Base-by-base conservation (phyloP, 2,888 invertebrate species). In the Noctua comes region DNA sequence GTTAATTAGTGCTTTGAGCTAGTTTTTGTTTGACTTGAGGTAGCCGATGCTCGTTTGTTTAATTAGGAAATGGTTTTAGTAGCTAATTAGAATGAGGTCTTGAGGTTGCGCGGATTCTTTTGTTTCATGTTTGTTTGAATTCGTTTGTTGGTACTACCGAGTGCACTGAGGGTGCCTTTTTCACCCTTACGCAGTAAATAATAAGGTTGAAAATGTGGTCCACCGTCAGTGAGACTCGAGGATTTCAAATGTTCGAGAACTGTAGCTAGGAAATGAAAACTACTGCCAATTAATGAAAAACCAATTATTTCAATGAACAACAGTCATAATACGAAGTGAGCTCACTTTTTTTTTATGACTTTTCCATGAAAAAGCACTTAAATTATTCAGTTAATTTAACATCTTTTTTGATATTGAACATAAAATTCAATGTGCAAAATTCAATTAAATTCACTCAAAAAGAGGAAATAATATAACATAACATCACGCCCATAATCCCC, bases 1-100 rank as follows among this genome's bases (percentile, higher is more conserved):
- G 86, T 80, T 83, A 88, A 88, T 88, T 78, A 59, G 70, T 36
- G 62, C 73, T 68, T 66, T 73, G n/a, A n/a, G 31, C 68, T 40
- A 36, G 71, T 69, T 73, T 81, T 87, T 77, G 73, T 84, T 87
- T 51, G 77, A 77, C 73, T 78, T 82, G 71, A 69, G 70, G 21
- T 62, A 70, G 48, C 66, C 73, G 59, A 82, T 82, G 62, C 46
- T 62, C 36, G 24, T 36, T 78, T 73, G 69, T 76, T 84, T 84
- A 79, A 79, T 65, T 78, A 72, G 11, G 3, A 75, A 73, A 51
- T 54, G 62, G 68, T 54, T 54, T 74, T 40, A 68, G 40, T 46
- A 57, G 31, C 62, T 84, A 79, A 80, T 84, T 80, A 79, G 79
- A 27, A 27, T 40, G 51, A 16, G 54, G 79, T 77, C 54, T 51